Evolutionary conservation across 2,888 invertebrate species (phyloP).

Genomic region (Crioceris asparagi): DNA sequence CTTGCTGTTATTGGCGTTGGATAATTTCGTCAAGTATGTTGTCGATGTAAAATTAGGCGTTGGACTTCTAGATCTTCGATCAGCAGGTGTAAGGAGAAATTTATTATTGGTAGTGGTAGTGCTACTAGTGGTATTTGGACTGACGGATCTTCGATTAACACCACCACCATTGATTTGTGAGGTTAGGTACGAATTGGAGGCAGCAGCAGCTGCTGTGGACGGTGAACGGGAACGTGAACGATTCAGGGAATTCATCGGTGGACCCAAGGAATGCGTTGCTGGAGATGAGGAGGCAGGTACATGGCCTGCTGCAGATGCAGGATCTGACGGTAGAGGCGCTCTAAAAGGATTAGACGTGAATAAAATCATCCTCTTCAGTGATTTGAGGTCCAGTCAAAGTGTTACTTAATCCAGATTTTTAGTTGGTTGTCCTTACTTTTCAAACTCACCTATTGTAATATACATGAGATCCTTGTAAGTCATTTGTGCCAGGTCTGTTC

Average conservation of each 20-base stretch:
- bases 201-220: too few species aligned
- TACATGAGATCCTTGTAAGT: conserved; percentile 75
- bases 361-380: too few species aligned
- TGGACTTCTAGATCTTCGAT: conserved; percentile 38
- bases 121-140: conserved; percentile 27
- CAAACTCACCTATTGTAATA: conserved; percentile 85
- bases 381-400: too few species aligned
- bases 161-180: conserved; percentile 7
- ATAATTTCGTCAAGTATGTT: conserved; percentile 36
- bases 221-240: conserved; percentile 35
- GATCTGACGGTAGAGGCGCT: too few species aligned
- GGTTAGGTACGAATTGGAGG: too few species aligned
- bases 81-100: conserved; percentile 27
- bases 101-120: conserved; percentile 19
- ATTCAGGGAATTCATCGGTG: conserved; percentile 37
- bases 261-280: conserved; percentile 28
- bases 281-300: conserved; percentile 14
- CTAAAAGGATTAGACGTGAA: too few species aligned
- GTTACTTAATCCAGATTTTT: too few species aligned
- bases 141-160: conserved; percentile 27
- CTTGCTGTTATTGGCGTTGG: neutral
- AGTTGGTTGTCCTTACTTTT: too few species aligned
- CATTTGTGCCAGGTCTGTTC: conserved; percentile 52
- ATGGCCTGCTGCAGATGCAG: too few species aligned
- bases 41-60: conserved; percentile 34